phyloP scores from a whole-genome alignment of 2,888 invertebrate species.

The Tinea pellionella region DNA sequence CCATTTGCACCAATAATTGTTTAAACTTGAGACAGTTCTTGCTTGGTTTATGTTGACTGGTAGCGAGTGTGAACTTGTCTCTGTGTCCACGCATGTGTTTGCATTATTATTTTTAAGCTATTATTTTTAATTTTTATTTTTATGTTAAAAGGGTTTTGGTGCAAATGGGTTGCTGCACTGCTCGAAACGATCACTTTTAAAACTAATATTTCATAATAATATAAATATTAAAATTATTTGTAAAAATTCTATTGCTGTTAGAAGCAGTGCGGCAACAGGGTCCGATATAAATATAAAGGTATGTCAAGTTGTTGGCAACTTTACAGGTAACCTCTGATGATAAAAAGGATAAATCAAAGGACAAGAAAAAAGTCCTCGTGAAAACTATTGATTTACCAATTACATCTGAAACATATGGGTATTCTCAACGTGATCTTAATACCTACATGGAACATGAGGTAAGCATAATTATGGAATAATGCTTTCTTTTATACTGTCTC shows the following conservation, averaged over 20 bases:
- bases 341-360: slow-evolving; percentile 76
- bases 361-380: slow-evolving; percentile 78
- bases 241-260: background rate
- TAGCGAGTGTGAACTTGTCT: slow-evolving; percentile 26
- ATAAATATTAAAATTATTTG: too few relatives aligned
- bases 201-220: background rate
- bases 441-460: slow-evolving; percentile 84
- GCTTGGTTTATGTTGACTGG: background rate
- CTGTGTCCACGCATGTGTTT: slow-evolving; percentile 68
- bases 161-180: slow-evolving; percentile 62
- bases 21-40: background rate
- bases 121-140: slow-evolving; percentile 6
- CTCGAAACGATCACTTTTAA: slow-evolving; percentile 26
- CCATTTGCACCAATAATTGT: slow-evolving; percentile 55
- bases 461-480: slow-evolving; percentile 21
- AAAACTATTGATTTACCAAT: slow-evolving; percentile 89
- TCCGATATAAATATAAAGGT: slow-evolving; percentile 18
- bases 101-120: slow-evolving; percentile 21
- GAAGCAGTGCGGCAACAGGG: slow-evolving; percentile 52
- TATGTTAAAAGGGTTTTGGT: slow-evolving; percentile 24
- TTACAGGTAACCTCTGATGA: slow-evolving; percentile 64
- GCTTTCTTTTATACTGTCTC: background rate
- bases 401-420: slow-evolving; percentile 79
- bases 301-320: slow-evolving; percentile 4
- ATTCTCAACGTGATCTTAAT: slow-evolving; percentile 78